Evolutionary conservation across 2,888 invertebrate genomes (phyloP).

Genomic region (Oxycera nigricornis): DNA sequence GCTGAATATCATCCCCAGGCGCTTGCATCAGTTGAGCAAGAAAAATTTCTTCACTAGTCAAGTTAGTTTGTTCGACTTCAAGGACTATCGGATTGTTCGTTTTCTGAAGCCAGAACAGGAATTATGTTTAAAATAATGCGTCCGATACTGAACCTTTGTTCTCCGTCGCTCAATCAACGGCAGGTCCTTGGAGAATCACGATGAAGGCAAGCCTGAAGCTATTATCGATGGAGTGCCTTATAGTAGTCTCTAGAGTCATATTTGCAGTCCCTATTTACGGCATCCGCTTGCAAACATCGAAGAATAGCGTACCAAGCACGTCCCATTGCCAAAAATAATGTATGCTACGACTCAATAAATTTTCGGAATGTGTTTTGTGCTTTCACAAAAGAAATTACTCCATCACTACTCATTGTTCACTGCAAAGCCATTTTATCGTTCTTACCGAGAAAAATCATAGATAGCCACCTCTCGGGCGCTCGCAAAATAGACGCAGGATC

Average conservation of each 20-base stretch:
- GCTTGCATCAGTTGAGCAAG: neutral
- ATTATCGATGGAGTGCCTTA: constrained; percentile 23
- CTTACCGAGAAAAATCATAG: neutral
- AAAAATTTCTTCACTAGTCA: neutral
- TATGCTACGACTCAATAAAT: constrained; percentile 22
- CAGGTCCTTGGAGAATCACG: constrained; percentile 1
- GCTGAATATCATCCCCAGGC: constrained; percentile 2
- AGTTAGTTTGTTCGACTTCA: no score
- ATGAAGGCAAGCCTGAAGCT: neutral
- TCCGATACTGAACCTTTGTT: constrained; percentile 18
- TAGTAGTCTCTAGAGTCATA: constrained; percentile 21
- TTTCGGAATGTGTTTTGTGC: constrained; percentile 24
- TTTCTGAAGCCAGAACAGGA: neutral
- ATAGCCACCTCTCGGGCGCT: neutral
- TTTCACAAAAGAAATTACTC: neutral
- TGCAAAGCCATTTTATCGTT: constrained; percentile 3
- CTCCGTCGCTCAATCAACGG: constrained; percentile 17
- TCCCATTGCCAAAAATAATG: constrained; percentile 11
- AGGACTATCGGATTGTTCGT: no score
- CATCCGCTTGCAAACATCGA: neutral
- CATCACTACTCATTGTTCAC: constrained; percentile 8
- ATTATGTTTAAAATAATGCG: constrained; percentile 32
- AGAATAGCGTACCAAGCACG: neutral
- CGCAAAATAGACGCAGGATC: neutral
- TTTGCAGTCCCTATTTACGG: constrained; percentile 23